phyloP scores from a whole-genome alignment of 2,797 vertebrate species.

The Rhincodon typus region DNA sequence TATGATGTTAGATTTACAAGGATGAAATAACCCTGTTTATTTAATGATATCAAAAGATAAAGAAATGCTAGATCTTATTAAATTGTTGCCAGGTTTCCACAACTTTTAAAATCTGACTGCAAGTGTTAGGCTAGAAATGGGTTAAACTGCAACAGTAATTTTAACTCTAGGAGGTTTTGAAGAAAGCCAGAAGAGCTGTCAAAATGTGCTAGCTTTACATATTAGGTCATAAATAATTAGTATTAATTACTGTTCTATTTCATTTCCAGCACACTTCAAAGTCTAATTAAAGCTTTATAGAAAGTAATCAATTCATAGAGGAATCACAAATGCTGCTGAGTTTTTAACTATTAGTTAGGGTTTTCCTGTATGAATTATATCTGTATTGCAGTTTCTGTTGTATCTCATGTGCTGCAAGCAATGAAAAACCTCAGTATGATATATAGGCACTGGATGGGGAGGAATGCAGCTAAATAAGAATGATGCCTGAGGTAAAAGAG shows the following conservation, averaged over 20 bases:
- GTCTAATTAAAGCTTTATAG: background rate
- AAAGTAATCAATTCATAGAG: background rate
- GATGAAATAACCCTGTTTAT: background rate
- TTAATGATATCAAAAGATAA: background rate
- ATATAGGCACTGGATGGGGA: background rate
- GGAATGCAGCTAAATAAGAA: background rate
- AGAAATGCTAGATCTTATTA: background rate
- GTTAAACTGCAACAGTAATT: background rate
- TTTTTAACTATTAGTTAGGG: background rate
- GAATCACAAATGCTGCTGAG: background rate
- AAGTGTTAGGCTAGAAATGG: background rate
- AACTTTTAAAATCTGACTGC: background rate
- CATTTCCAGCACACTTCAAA: background rate
- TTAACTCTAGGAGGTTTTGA: slow-evolving; percentile 3
- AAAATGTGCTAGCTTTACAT: background rate
- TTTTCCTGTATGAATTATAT: background rate
- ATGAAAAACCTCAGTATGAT: background rate
- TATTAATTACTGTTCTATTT: background rate
- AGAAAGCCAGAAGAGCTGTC: background rate
- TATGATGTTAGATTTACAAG: background rate
- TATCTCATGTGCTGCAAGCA: background rate
- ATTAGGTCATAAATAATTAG: background rate
- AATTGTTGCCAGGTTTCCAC: background rate
- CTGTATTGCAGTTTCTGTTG: background rate
- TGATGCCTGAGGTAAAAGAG: background rate